A percentile compares a stretch with the other conserved stretches of the same genome.
These are phyloP conservation scores for Pectinophora gossypiella DNA, from an alignment of 1,140 invertebrate species.

Conservation along the genomic window DNA sequence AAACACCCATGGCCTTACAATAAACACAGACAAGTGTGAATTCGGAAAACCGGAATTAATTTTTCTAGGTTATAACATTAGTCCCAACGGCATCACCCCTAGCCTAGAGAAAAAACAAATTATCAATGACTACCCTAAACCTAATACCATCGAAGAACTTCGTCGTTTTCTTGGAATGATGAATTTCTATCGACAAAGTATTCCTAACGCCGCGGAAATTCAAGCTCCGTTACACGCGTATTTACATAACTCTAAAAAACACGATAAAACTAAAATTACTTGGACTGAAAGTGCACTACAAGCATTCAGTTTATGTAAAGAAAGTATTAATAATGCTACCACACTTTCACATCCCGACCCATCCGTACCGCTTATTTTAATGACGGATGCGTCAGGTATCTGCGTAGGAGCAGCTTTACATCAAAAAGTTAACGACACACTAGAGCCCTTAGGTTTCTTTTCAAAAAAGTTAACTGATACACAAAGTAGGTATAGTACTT, in stretches of 20 bases:
- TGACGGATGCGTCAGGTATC: constrained; percentile 30
- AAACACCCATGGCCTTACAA: too few relatives aligned
- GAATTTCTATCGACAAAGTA: constrained; percentile 14
- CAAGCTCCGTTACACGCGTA: constrained; percentile 8
- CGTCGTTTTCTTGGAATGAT: constrained; percentile 17
- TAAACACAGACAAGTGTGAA: too few relatives aligned
- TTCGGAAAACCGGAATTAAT: too few relatives aligned
- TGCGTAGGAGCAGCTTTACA: constrained; percentile 33
- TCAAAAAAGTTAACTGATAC: constrained; percentile 19
- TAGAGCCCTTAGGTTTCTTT: constrained; percentile 48
- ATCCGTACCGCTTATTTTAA: constrained; percentile 8
- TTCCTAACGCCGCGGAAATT: constrained; percentile 9
- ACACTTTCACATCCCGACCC: not conserved
- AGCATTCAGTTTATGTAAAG: constrained; percentile 22
- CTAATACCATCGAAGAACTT: constrained; percentile 8
- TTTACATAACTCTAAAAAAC: constrained; percentile 5
- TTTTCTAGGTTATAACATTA: too few relatives aligned
- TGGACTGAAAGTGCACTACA: constrained; percentile 5
- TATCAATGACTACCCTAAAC: constrained; percentile 1
- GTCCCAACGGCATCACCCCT: constrained; percentile 32
- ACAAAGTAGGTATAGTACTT: constrained; percentile 27
- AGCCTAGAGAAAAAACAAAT: constrained; percentile 21
- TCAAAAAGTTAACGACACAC: constrained; percentile 11
- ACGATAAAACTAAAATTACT: constrained; percentile 11
- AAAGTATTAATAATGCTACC: constrained; percentile 25